A percentile compares a stretch with the other conserved stretches of the same genome.
Conservation (phyloP, 2,113 vertebrate species). For the Eclectus roratus region DNA sequence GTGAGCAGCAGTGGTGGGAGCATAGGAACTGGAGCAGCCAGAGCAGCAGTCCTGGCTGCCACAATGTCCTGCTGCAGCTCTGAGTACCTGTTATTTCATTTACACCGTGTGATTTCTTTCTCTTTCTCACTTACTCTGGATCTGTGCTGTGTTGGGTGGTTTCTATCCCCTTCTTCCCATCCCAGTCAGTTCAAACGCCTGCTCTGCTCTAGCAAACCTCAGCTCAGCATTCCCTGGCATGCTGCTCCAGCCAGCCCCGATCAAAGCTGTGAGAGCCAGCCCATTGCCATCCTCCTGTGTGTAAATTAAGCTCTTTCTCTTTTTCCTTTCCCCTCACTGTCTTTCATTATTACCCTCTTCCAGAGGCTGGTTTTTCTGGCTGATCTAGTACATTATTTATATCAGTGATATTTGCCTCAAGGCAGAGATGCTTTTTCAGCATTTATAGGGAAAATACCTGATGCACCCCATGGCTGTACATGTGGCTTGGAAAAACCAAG, state of each 20-base stretch:
- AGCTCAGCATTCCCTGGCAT: not conserved
- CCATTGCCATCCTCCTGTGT: not conserved
- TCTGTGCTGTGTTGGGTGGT: not conserved
- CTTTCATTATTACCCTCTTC: slow-evolving; percentile 34
- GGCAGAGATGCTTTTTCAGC: slow-evolving; percentile 29
- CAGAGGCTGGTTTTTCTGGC: slow-evolving; percentile 51
- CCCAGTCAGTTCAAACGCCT: not conserved
- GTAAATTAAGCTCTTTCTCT: slow-evolving; percentile 20
- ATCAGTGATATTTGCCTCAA: not conserved
- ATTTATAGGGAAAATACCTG: not conserved
- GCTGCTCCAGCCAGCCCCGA: not conserved
- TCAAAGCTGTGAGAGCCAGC: slow-evolving; percentile 37
- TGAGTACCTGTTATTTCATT: not conserved
- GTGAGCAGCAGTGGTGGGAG: not conserved
- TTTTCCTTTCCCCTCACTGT: not conserved
- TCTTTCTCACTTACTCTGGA: not conserved
- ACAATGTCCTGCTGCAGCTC: not conserved
- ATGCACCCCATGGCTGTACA: not conserved
- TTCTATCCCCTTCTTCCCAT: not conserved
- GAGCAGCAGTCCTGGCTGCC: not conserved
- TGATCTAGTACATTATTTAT: slow-evolving; percentile 24
- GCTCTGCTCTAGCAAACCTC: not conserved
- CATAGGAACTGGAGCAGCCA: not conserved
- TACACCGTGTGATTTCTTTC: fast-evolving
- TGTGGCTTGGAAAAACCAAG: slow-evolving; percentile 14